Base-by-base conservation (phyloP, 2,888 invertebrate genomes). In the Spilosoma lubricipeda region DNA sequence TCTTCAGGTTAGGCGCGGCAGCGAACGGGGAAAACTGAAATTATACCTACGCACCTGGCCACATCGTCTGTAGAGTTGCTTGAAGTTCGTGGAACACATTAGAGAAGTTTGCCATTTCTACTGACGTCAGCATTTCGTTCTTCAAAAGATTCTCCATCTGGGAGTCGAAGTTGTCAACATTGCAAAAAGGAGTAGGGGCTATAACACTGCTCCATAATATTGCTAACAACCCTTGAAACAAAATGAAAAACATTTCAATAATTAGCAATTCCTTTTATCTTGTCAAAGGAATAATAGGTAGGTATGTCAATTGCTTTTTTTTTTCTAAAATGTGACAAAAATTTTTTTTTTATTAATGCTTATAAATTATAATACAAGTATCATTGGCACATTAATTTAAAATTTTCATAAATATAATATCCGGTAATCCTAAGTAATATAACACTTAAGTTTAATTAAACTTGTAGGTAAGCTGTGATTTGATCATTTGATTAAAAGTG, bases 141-240 rank as follows among this genome's bases (percentile, higher is more conserved):
- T 70, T 45, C 42, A 76, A 71, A 1, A 76, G 7, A 27, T 71
- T 48, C 18, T 66, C 11, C 23, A 75, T 71, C 56, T 78, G 78
- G 9, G 48, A 59, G 18, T 74, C 74, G 73, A 78, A 78, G 64
- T 73, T 74, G 1, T 74, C 74, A n/a, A 33, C 39, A 20, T 69
- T 48, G 65, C 69, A 74, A 15, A 74, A 48, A 9, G 67, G 27
- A 5, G 70, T 23, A 8, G 65, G 30, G 36, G 45, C 66, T 36
- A 27, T 20, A 30, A 8, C n/a, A 64, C 27, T n/a, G 30, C 56
- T 13, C 27, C 48, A 67, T 56, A 56, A 36, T 42, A 56, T 33
- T 36, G 23, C 64, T 42, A 64, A 23, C 52, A 73, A 27, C 30
- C 33, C 70, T 73, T 56, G n/a, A 65, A 70, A 48, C 20, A 23